Base-by-base conservation (phyloP, 1,140 invertebrate species). In the Habropoda laboriosa region DNA sequence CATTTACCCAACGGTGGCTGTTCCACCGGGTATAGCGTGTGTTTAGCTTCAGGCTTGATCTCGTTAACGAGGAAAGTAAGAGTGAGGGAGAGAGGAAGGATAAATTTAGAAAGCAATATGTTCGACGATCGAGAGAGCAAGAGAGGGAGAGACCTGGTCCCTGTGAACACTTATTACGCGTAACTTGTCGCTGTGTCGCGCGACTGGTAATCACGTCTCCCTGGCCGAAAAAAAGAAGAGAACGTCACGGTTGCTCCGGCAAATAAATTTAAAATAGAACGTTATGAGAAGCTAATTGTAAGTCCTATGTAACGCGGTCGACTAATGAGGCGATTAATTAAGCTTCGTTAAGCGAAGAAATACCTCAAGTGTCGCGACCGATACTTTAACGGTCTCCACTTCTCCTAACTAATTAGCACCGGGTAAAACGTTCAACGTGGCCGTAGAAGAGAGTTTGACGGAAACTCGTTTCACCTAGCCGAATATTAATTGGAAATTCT, bases 271-370 rank as follows among this genome's bases (percentile, higher is more conserved):
- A 68, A 70, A 84, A 63, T 55, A 45, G 57, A 53, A 78, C 75
- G 82, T 74, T 35, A 60, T 38, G 32, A 47, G 49, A 21, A 64
- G 51, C n/a, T 27, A 51, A 45, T n/a, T n/a, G n/a, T n/a, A n/a
- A n/a, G 47, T 55, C 71, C 30, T 24, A 12, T 49, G 70, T 61
- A 67, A 81, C 70, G 74, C 63, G 64, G 57, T 21, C 40, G 51
- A 67, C 61, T 86, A 86, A 86, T 82, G 85, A 86, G 77, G 35
- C 76, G 76, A 30, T 61, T 86, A 86, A 86, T 86, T 86, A 86
- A 82, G 76, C 67, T 75, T 79, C 80, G 75, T 82, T 76, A 67
- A 79, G 35, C 47, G 60, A 80, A 86, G 80, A 80, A 85, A 80
- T 86, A 86, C 67, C 40, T 32, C 27, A 45, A 82, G 58, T 71